Conservation (phyloP, 2,888 invertebrate species). For the Leptinotarsa tumamoca region DNA sequence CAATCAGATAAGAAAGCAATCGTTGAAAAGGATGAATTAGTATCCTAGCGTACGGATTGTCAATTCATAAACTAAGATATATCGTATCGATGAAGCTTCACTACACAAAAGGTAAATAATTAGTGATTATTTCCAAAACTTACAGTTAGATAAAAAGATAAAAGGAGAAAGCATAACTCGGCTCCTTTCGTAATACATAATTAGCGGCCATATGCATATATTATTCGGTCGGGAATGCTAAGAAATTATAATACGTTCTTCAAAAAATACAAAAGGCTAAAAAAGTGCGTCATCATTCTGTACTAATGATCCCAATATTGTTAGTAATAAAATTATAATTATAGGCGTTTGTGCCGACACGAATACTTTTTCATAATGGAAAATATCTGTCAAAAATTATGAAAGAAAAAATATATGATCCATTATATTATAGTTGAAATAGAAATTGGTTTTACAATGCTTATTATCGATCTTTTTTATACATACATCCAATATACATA, state of each 20-base stretch:
- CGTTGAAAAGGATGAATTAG: slow-evolving; percentile 8
- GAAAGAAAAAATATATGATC: slow-evolving; percentile 42
- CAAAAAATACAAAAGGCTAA: slow-evolving; percentile 44
- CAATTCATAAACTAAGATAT: slow-evolving; percentile 21
- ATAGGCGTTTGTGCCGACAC: slow-evolving; percentile 45
- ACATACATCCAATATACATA: slow-evolving; percentile 29
- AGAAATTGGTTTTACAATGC: slow-evolving; percentile 44
- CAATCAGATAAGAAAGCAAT: slow-evolving; percentile 13
- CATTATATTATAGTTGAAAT: slow-evolving; percentile 41
- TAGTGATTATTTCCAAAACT: slow-evolving; percentile 34
- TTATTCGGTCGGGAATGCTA: slow-evolving; percentile 37
- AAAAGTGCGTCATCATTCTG: slow-evolving; percentile 46
- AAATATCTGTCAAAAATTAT: slow-evolving; percentile 44
- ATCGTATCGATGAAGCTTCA: slow-evolving; percentile 6
- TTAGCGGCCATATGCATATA: slow-evolving; percentile 44
- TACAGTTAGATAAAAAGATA: slow-evolving; percentile 36
- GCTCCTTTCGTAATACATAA: slow-evolving; percentile 43
- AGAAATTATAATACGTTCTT: slow-evolving; percentile 44
- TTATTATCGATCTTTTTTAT: slow-evolving; percentile 38
- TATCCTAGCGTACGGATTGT: slow-evolving; percentile 14
- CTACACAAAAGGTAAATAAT: slow-evolving; percentile 26
- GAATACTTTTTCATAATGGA: slow-evolving; percentile 40
- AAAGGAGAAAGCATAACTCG: slow-evolving; percentile 34
- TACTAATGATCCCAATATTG: slow-evolving; percentile 48
- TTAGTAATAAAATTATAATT: slow-evolving; percentile 49